Evolutionary conservation across 2,797 vertebrate genomes (phyloP).

Genomic region (Percopsis omiscomaycus): DNA sequence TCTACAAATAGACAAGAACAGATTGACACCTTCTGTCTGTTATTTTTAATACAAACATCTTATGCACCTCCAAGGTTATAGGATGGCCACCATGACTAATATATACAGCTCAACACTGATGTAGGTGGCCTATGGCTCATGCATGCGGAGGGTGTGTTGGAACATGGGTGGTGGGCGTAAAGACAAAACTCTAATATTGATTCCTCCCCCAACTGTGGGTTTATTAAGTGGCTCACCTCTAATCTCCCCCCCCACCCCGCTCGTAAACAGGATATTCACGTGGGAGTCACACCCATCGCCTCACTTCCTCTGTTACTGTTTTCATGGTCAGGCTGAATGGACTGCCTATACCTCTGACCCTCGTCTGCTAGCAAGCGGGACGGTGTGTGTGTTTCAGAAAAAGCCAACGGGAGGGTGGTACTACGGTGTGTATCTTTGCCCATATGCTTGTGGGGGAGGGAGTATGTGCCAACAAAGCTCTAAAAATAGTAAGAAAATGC

Average conservation of each 20-base stretch:
- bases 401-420: slow-evolving; percentile 22
- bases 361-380: slow-evolving; percentile 26
- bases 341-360: slow-evolving; percentile 29
- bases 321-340: slow-evolving; percentile 32
- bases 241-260: slow-evolving; percentile 17
- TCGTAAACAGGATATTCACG: slow-evolving; percentile 70
- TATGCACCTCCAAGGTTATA: slow-evolving; percentile 39
- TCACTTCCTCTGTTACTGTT: slow-evolving; percentile 47
- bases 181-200: slow-evolving; percentile 19
- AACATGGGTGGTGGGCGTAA: slow-evolving; percentile 23
- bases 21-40: slow-evolving; percentile 49
- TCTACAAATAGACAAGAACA: slow-evolving; percentile 59
- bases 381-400: slow-evolving; percentile 17
- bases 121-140: slow-evolving; percentile 42
- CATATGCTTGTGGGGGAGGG: slow-evolving; percentile 56
- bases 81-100: slow-evolving; percentile 57
- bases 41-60: slow-evolving; percentile 46
- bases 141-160: slow-evolving; percentile 9
- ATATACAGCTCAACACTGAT: slow-evolving; percentile 37
- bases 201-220: slow-evolving; percentile 27
- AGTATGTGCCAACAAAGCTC: slow-evolving; percentile 66
- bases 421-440: slow-evolving; percentile 37
- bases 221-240: slow-evolving; percentile 27
- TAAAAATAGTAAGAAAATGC: slow-evolving; percentile 74
- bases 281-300: slow-evolving; percentile 51